Percentiles rank a stretch among this genome's conserved stretches.
phyloP scores from a whole-genome alignment of 2,888 invertebrate species.

The Nemapogon koenigi region DNA sequence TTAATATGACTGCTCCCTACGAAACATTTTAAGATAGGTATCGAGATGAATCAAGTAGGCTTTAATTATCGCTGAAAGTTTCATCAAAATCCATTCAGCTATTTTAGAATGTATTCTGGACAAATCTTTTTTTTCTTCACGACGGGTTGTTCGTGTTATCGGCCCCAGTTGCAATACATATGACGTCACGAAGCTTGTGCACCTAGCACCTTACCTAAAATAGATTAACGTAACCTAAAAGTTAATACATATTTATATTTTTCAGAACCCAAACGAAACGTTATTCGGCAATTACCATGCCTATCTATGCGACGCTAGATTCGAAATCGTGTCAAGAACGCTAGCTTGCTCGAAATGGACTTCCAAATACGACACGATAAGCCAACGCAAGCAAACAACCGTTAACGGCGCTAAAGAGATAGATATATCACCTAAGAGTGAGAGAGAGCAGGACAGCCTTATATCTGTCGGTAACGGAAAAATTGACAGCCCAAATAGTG shows the following conservation, averaged over 20 bases:
- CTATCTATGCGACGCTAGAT: constrained; percentile 85
- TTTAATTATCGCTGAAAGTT: no score
- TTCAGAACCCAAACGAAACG: constrained; percentile 67
- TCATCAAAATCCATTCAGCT: no score
- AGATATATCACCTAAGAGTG: constrained; percentile 22
- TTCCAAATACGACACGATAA: constrained; percentile 75
- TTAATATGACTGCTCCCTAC: no score
- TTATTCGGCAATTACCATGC: constrained; percentile 83
- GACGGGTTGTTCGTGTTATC: no score
- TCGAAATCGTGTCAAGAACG: constrained; percentile 76
- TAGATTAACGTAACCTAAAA: no score
- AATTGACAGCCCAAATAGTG: constrained; percentile 21
- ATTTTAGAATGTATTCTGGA: no score
- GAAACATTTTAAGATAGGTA: no score
- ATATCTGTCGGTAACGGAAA: constrained; percentile 47
- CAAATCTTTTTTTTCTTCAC: no score
- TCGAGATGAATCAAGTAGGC: no score
- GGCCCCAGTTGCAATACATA: no score
- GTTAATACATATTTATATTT: constrained; percentile 14
- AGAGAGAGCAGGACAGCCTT: constrained; percentile 49
- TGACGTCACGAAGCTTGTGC: no score
- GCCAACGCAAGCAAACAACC: constrained; percentile 46
- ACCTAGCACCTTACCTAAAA: no score
- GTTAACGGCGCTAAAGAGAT: constrained; percentile 34
- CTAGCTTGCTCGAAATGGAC: constrained; percentile 81